Percentiles rank a stretch among this genome's conserved stretches.
These are phyloP conservation scores for Artemia franciscana DNA, from an alignment of 1,140 invertebrate species.

Conservation along the genomic window DNA sequence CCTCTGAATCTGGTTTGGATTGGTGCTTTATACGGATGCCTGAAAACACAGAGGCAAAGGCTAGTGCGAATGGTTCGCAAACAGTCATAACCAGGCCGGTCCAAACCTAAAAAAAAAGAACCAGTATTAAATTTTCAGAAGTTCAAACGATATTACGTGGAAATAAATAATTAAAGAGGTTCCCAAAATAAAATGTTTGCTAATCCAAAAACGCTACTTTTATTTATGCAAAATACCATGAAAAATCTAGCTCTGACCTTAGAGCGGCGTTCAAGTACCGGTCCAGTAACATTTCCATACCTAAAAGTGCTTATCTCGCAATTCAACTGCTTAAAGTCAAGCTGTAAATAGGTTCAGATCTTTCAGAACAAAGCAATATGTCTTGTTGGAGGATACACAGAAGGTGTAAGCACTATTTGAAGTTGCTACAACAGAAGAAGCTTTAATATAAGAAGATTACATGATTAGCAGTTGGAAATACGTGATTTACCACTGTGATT, in stretches of 20 bases:
- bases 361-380: too few relatives aligned
- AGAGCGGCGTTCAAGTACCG: too few relatives aligned
- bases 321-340: too few relatives aligned
- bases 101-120: slow-evolving; percentile 2
- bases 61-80: slow-evolving; percentile 3
- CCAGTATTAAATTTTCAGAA: neutral
- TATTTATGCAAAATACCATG: neutral
- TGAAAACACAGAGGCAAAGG: neutral
- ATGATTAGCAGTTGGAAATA: too few relatives aligned
- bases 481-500: too few relatives aligned
- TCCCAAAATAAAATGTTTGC: neutral
- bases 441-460: too few relatives aligned
- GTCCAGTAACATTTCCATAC: too few relatives aligned
- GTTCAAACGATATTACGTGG: neutral
- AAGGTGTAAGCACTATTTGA: too few relatives aligned
- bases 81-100: slow-evolving; percentile 2
- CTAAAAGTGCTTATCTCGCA: too few relatives aligned
- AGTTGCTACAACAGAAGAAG: too few relatives aligned
- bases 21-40: slow-evolving; percentile 4
- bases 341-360: too few relatives aligned
- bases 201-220: neutral
- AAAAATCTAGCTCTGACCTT: neutral
- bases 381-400: too few relatives aligned
- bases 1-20: neutral
- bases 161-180: neutral